Percentiles rank a stretch among this genome's conserved stretches.
phyloP scores from a whole-genome alignment of 2,113 vertebrate genomes.

The Camelus dromedarius region DNA sequence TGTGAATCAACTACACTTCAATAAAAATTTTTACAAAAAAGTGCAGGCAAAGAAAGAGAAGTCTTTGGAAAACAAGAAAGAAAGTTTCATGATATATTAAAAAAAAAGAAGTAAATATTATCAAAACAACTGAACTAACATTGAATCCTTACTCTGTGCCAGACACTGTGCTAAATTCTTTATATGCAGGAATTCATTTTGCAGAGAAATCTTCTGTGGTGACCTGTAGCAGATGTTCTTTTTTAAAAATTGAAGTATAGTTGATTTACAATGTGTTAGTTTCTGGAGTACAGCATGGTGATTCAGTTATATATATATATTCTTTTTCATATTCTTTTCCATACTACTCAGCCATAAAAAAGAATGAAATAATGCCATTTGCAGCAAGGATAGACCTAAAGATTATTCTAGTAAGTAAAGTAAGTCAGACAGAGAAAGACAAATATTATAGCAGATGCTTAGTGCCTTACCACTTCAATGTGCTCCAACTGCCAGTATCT shows the following conservation, averaged over 20 bases:
- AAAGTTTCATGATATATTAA: not conserved
- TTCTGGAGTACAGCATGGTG: too few relatives aligned
- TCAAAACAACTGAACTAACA: constrained; percentile 10
- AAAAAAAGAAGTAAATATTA: not conserved
- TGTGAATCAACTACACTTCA: too few relatives aligned
- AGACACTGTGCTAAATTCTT: constrained; percentile 23
- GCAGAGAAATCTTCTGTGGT: not conserved
- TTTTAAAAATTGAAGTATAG: too few relatives aligned
- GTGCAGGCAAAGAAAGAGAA: constrained; percentile 4
- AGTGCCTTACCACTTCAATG: not conserved
- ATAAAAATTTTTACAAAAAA: too few relatives aligned
- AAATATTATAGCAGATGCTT: not conserved
- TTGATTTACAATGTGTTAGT: too few relatives aligned
- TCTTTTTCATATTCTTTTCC: too few relatives aligned
- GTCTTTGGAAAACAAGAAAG: not conserved
- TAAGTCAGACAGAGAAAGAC: not conserved
- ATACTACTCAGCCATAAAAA: not conserved
- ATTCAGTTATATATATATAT: too few relatives aligned
- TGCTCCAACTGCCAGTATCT: not conserved
- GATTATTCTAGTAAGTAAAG: not conserved
- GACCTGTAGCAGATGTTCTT: not conserved
- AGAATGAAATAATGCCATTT: not conserved
- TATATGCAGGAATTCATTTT: not conserved
- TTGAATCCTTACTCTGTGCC: not conserved
- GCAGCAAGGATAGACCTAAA: not conserved